Conservation (phyloP, 2,888 invertebrate genomes). For the Phortica magna region DNA sequence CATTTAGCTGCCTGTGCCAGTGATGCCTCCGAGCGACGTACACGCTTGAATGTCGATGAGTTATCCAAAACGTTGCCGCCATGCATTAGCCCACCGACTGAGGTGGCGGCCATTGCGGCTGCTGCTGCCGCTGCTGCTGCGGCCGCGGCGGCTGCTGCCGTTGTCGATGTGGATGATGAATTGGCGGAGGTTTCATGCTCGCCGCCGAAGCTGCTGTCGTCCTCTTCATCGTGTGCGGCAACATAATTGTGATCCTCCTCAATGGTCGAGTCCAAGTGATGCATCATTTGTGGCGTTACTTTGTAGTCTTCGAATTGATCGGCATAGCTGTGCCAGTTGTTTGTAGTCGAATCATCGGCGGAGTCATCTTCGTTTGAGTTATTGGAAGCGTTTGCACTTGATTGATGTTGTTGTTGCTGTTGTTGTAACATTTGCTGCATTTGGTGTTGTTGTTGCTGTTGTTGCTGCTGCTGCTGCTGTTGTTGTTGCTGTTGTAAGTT, state of each 20-base stretch:
- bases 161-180: slow-evolving; percentile 53
- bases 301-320: slow-evolving; percentile 42
- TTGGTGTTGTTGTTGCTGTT: slow-evolving; percentile 54
- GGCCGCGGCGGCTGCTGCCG: slow-evolving; percentile 16
- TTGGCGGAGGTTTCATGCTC: slow-evolving; percentile 66
- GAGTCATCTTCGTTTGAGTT: slow-evolving; percentile 71
- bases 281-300: slow-evolving; percentile 45
- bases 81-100: neutral
- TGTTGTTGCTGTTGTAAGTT: slow-evolving; percentile 44
- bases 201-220: slow-evolving; percentile 64
- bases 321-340: slow-evolving; percentile 66
- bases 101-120: neutral
- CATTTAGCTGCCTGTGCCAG: slow-evolving; percentile 90
- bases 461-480: slow-evolving; percentile 51
- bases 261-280: slow-evolving; percentile 64
- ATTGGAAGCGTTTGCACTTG: slow-evolving; percentile 54
- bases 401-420: slow-evolving; percentile 47
- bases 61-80: slow-evolving; percentile 38
- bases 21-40: slow-evolving; percentile 87
- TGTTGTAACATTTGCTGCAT: slow-evolving; percentile 51
- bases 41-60: slow-evolving; percentile 78
- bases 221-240: slow-evolving; percentile 72
- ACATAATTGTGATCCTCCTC: slow-evolving; percentile 75
- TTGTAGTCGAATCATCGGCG: slow-evolving; percentile 68
- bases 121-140: neutral